phyloP scores from a whole-genome alignment of 2,113 vertebrate species.

The Xerus inauris region DNA sequence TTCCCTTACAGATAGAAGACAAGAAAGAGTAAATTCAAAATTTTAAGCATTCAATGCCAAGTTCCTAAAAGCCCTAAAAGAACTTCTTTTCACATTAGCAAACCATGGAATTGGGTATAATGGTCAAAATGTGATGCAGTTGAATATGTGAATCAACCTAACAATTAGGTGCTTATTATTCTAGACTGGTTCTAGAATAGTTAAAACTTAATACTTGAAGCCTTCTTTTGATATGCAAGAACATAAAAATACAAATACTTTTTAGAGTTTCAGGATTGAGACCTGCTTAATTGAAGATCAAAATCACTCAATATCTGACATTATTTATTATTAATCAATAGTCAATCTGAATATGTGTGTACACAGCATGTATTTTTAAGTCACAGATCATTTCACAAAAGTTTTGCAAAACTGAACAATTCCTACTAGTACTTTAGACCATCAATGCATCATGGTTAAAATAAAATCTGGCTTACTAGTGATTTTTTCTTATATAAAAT shows the following conservation, averaged over 20 bases:
- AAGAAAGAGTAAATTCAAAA: background rate
- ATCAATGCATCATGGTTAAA: background rate
- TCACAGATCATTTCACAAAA: background rate
- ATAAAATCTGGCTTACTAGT: background rate
- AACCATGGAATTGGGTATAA: background rate
- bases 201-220: background rate
- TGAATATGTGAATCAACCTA: background rate
- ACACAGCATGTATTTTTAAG: background rate
- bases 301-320: background rate
- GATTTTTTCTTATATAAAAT: constrained; percentile 31
- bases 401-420: background rate
- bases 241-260: constrained; percentile 13
- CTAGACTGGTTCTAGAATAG: background rate
- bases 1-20: background rate
- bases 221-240: background rate
- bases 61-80: background rate
- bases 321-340: constrained; percentile 30
- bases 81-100: background rate
- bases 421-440: background rate
- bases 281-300: background rate
- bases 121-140: background rate
- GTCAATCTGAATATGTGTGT: background rate
- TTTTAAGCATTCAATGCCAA: background rate
- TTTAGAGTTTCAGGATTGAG: background rate
- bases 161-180: background rate